Evolutionary conservation across 2,888 invertebrate genomes (phyloP), one percentile per base, ranked within the genome.

Genomic region (Lacanobia oleracea): DNA sequence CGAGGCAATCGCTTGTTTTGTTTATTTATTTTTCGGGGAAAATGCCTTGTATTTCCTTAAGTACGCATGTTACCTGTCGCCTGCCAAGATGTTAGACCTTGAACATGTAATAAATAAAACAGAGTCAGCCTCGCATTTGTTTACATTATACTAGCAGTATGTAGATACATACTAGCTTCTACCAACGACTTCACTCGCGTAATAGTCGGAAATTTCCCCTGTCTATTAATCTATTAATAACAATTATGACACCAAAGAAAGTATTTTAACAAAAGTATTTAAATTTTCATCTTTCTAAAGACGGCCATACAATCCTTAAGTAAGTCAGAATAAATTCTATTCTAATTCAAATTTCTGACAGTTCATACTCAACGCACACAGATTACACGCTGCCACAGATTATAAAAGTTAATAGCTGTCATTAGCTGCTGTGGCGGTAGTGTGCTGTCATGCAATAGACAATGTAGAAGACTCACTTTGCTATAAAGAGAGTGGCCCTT

Each of bases 331-430:
- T 71, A 27, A 12, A 45, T 53, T 67, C 50, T 23, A 66, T 70
- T 81, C 48, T 48, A 33, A 77, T 77, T 67, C 27, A 67, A 82
- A 79, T 77, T 66, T 67, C 23, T 54, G 45, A 51, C 74, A 67
- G 60, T 54, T 72, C 21, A 10, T 54, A 67, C 40, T 40, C 40
- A 57, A 72, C 66, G 53, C 60, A 21, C 33, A 65, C 50, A 67
- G 79, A 72, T 67, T 77, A 57, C 53, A 69, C 12, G 23, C 43
- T n/a, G 50, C 57, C 57, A 82, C 50, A 79, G 79, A 78, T 78
- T 64, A 72, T 61, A 77, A 57, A 82, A 62, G 16, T 37, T 65
- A 79, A 82, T 82, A 56, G 59, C 71, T 66, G 79, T 62, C 65
- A 72, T 79, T 79, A 82, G 48, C 51, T 50, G 53, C 27, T 18